These are phyloP conservation scores for Saturnia pavonia DNA, from an alignment of 2,888 invertebrate genomes.

Conservation along the genomic window DNA sequence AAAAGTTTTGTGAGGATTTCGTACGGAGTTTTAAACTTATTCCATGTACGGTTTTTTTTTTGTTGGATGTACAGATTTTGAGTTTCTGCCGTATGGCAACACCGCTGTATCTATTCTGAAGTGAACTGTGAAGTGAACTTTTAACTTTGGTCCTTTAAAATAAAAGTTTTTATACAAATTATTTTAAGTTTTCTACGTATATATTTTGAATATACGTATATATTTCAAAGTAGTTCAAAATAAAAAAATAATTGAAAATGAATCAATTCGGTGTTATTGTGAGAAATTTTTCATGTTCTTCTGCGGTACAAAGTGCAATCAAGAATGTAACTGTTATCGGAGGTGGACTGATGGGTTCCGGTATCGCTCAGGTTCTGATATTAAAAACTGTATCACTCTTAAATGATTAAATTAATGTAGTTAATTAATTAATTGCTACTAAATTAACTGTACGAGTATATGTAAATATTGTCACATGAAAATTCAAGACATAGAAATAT, in stretches of 20 bases:
- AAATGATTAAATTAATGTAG: too few relatives aligned
- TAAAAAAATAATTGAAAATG: constrained; percentile 47
- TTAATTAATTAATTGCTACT: not conserved
- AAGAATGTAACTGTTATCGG: constrained; percentile 92
- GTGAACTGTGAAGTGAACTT: not conserved
- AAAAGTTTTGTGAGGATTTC: too few relatives aligned
- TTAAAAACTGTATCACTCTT: too few relatives aligned
- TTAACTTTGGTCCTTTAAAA: not conserved
- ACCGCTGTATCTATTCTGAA: too few relatives aligned
- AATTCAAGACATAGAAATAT: too few relatives aligned
- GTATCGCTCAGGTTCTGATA: constrained; percentile 90
- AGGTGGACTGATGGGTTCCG: constrained; percentile 95
- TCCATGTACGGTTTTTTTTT: too few relatives aligned
- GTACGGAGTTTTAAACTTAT: too few relatives aligned
- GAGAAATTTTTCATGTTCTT: constrained; percentile 68
- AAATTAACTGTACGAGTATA: not conserved
- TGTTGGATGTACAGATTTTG: too few relatives aligned
- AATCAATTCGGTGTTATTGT: constrained; percentile 60
- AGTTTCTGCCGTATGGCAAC: too few relatives aligned
- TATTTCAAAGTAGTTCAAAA: constrained; percentile 1
- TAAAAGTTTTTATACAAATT: not conserved
- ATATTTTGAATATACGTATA: not conserved
- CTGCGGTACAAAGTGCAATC: constrained; percentile 78
- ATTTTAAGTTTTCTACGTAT: not conserved
- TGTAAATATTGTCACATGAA: not conserved